These are phyloP conservation scores for Sterrhoptilus dennistouni DNA, from an alignment of 2,113 vertebrate species.

Conservation along the genomic window DNA sequence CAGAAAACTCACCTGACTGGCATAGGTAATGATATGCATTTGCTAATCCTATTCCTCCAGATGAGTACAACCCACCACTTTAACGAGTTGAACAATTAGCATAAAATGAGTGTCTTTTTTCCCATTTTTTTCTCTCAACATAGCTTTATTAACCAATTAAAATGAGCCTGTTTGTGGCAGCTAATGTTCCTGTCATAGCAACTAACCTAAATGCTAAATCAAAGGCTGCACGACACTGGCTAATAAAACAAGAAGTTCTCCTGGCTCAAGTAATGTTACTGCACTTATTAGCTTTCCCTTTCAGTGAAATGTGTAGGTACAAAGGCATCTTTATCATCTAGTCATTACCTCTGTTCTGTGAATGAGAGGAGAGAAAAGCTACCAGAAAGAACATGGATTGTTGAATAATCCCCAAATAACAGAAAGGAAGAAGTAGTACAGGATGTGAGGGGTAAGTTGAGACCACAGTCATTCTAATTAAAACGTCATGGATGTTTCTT, in stretches of 20 bases:
- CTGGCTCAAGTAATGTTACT: background rate
- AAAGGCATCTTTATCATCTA: background rate
- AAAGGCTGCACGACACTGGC: background rate
- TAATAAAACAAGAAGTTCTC: accelerated
- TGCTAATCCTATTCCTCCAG: background rate
- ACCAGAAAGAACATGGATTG: background rate
- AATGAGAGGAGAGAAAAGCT: background rate
- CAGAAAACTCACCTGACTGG: background rate
- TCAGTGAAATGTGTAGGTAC: background rate
- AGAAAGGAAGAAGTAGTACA: background rate
- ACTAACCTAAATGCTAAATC: background rate
- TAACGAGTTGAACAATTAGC: background rate
- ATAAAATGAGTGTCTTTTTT: background rate
- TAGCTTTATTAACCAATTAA: background rate
- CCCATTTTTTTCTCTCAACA: background rate
- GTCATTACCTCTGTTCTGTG: background rate
- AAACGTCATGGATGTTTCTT: background rate
- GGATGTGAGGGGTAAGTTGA: background rate
- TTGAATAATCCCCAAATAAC: background rate
- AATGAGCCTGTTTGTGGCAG: background rate
- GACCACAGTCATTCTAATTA: background rate
- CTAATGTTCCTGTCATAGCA: background rate
- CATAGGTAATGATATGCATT: background rate
- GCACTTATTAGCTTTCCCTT: background rate
- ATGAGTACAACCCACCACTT: background rate